Conservation (phyloP, 1,140 invertebrate genomes). For the roundworm (Caenorhabditis elegans) region DNA sequence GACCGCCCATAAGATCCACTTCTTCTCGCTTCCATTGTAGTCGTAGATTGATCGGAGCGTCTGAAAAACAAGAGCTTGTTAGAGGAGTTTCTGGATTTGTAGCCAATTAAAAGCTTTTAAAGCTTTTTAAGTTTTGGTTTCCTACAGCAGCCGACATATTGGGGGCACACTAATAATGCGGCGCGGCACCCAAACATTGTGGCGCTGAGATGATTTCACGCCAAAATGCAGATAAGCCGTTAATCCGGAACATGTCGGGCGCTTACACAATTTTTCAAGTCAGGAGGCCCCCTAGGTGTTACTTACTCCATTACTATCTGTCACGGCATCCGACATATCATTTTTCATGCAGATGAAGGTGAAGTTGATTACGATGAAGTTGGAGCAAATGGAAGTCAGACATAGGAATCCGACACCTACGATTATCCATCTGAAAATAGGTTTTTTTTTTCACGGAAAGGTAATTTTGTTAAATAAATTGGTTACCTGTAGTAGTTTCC, state of each 20-base stretch:
- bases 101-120: no score
- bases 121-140: no score
- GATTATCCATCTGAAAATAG: background rate
- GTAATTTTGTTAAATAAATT: no score
- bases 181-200: no score
- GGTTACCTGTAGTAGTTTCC: background rate
- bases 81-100: no score
- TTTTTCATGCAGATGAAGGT: conserved; percentile 51
- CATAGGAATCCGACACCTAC: conserved; percentile 34
- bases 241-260: no score
- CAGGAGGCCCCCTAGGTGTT: no score
- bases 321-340: conserved; percentile 2
- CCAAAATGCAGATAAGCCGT: no score
- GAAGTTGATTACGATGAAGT: conserved; percentile 46
- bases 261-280: no score
- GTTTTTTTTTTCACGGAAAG: background rate
- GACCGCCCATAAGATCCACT: conserved; percentile 35
- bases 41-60: background rate
- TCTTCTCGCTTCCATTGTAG: conserved; percentile 1
- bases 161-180: no score
- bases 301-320: conserved; percentile 33
- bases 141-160: no score
- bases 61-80: background rate
- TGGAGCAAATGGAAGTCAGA: conserved; percentile 46
- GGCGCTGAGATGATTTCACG: no score